phyloP scores from a whole-genome alignment of 2,113 vertebrate species.

The Amia ocellicauda region DNA sequence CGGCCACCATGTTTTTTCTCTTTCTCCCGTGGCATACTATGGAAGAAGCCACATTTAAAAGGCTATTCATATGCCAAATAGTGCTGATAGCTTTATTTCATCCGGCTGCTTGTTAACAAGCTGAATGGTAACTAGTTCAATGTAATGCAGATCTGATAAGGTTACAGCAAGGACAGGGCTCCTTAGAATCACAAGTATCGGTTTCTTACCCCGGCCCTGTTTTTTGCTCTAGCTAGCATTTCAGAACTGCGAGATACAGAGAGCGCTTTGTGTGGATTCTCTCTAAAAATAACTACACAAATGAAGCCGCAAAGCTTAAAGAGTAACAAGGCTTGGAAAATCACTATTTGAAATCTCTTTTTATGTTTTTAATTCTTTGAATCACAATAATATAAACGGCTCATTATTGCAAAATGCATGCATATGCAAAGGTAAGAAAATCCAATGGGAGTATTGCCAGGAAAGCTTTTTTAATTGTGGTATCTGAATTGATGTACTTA shows the following conservation, averaged over 20 bases:
- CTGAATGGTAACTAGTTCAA: slow-evolving; percentile 59
- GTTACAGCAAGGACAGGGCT: slow-evolving; percentile 67
- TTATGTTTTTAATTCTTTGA: too few relatives aligned
- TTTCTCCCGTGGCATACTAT: slow-evolving; percentile 51
- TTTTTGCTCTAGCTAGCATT: slow-evolving; percentile 42
- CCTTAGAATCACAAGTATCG: slow-evolving; percentile 37
- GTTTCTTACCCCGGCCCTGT: slow-evolving; percentile 42
- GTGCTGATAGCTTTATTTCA: slow-evolving; percentile 69
- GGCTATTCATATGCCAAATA: slow-evolving; percentile 57
- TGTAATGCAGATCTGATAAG: slow-evolving; percentile 76
- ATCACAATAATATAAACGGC: too few relatives aligned
- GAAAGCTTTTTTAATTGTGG: too few relatives aligned
- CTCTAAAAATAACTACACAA: slow-evolving; percentile 23
- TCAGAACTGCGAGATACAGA: slow-evolving; percentile 42
- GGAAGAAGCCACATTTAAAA: slow-evolving; percentile 53
- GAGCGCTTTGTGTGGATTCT: slow-evolving; percentile 43
- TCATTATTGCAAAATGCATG: too few relatives aligned
- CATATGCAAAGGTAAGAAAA: too few relatives aligned
- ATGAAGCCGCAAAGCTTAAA: slow-evolving; percentile 9
- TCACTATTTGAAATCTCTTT: too few relatives aligned
- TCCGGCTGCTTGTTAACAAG: slow-evolving; percentile 72
- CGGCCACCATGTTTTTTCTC: slow-evolving; percentile 47
- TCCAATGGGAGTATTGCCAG: too few relatives aligned
- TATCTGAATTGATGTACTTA: too few relatives aligned
- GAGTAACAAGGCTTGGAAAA: not conserved